These are phyloP conservation scores for Mesorhabditis spiculigera DNA, from an alignment of 2,888 invertebrate species.

Conservation along the genomic window DNA sequence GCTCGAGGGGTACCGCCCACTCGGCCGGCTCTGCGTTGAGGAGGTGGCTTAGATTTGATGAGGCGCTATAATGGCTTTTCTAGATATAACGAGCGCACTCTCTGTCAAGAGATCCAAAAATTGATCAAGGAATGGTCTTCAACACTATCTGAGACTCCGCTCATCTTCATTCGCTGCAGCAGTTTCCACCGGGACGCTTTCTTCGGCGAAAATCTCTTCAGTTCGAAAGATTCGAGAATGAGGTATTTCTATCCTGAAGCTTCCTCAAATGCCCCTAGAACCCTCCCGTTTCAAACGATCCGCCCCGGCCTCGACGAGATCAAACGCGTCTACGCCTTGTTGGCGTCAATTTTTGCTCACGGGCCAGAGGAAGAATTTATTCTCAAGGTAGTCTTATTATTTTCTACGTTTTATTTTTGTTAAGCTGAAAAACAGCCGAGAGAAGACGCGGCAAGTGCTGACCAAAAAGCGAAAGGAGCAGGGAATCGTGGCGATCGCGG, in stretches of 20 bases:
- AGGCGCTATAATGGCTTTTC: background rate
- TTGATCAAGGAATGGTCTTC: conserved; percentile 71
- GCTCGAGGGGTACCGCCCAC: background rate
- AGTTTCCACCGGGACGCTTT: conserved; percentile 71
- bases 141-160: conserved; percentile 69
- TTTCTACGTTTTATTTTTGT: too few species aligned
- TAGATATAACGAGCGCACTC: conserved; percentile 72
- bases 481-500: background rate
- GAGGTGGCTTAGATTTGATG: background rate
- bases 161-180: conserved; percentile 75
- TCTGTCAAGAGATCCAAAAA: conserved; percentile 71
- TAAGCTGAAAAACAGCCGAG: background rate
- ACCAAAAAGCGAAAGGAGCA: background rate
- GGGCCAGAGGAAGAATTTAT: conserved; percentile 9
- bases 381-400: background rate
- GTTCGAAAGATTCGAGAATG: background rate
- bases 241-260: background rate
- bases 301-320: conserved; percentile 78
- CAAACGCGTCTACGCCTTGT: conserved; percentile 71
- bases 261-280: conserved; percentile 59
- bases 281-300: conserved; percentile 77
- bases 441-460: background rate
- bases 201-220: conserved; percentile 67
- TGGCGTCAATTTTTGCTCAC: conserved; percentile 61
- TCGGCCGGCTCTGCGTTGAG: background rate